These are phyloP conservation scores for Petrolisthes manimaculis DNA, from an alignment of 2,888 invertebrate species.

Conservation along the genomic window DNA sequence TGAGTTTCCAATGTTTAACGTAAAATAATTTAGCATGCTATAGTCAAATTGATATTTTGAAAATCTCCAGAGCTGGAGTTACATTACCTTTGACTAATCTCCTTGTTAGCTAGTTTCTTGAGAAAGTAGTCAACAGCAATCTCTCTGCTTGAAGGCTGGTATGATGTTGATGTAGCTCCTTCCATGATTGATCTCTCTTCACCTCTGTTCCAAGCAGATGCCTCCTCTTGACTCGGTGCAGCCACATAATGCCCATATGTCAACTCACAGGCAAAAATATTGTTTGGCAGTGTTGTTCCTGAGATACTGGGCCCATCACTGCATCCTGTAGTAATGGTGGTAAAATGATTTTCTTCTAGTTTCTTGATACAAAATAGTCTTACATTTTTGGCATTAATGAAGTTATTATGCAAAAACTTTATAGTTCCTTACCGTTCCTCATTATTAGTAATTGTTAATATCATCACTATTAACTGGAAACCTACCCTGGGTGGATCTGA, in stretches of 20 bases:
- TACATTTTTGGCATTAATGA: too few relatives aligned
- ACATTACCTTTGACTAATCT: constrained; percentile 68
- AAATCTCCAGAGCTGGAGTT: background rate
- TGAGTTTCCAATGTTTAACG: too few relatives aligned
- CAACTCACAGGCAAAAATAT: constrained; percentile 39
- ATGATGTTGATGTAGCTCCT: constrained; percentile 62
- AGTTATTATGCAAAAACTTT: too few relatives aligned
- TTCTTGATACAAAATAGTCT: too few relatives aligned
- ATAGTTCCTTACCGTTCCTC: too few relatives aligned
- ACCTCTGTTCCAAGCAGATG: constrained; percentile 36
- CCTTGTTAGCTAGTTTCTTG: constrained; percentile 73
- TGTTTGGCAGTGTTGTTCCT: constrained; percentile 45
- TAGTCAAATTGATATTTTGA: too few relatives aligned
- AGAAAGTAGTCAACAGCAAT: constrained; percentile 74
- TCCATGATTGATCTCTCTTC: constrained; percentile 6
- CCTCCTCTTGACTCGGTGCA: constrained; percentile 25
- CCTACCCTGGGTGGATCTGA: constrained; percentile 37
- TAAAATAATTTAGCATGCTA: too few relatives aligned
- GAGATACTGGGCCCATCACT: constrained; percentile 26
- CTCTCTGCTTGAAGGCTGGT: constrained; percentile 72
- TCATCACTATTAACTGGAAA: background rate
- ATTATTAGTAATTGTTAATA: too few relatives aligned
- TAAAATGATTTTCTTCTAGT: too few relatives aligned
- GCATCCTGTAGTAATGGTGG: constrained; percentile 26
- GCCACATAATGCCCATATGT: constrained; percentile 16